Evolutionary conservation across 2,797 vertebrate species (phyloP), one percentile per base, ranked within the genome.

Genomic region (Molossus alvarezi): DNA sequence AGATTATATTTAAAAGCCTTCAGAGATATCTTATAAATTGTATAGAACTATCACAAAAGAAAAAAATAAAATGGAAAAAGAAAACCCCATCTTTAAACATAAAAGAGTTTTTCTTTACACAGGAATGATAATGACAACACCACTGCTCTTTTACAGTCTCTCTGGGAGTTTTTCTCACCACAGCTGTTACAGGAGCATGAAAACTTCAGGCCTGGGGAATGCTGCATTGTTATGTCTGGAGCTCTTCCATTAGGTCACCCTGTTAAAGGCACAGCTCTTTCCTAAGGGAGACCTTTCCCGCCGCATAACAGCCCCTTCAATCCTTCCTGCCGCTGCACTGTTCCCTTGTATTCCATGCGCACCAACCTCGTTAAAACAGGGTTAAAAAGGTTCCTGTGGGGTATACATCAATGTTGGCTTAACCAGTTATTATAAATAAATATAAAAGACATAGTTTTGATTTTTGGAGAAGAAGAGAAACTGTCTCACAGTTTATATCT

Each of bases 131-230:
- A 95, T 75, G 75, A 75, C 55, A 92, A 3, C 37, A 89, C 48
- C 41, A 29, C 57, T 85, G 86, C 21, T 95, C 91, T 72, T 96
- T 62, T 73, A 91, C 10, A 53, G 91, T 91, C 82, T 95, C 86
- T 92, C 72, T 95, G 94, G 94, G 88, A 95, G 37, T 80, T 95
- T 79, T 96, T 79, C 75, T 97, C 83, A 90, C 85, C 20, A 45
- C n/a, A 15, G 69, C 60, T 76, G 62, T 87, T 90, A 87, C 4
- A 81, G 85, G 82, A 95, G 94, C 95, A 81, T 80, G 88, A 87
- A 85, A 92, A 85, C 92, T 65, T 73, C 64, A 0, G 37, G 93
- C 18, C 83, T 95, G 65, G 25, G 90, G 85, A 90, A 91, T 65
- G n/a, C 58, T 73, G 45, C 17, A 51, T 76, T 88, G 94, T 95